Evolutionary conservation across 2,113 vertebrate species (phyloP), one percentile per base, ranked within the genome.

Genomic region (Petrocephalus microphthalmus): DNA sequence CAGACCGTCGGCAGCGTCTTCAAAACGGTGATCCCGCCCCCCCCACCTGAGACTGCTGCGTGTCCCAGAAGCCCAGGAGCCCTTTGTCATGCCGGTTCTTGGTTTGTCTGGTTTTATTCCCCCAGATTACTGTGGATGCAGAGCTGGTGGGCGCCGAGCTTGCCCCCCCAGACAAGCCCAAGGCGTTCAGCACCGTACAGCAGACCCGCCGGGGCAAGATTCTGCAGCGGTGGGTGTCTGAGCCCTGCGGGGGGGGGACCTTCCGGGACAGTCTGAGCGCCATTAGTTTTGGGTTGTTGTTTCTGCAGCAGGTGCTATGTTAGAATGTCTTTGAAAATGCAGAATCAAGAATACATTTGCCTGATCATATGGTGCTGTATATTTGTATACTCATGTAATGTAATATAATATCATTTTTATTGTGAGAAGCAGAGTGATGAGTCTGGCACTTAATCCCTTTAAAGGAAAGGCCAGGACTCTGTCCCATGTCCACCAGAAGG

Each of bases 141-240:
- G 96, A 97, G 90, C 96, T 98, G 92, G 91, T 99, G 64, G 96
- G 96, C 89, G 93, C 92, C 82, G 98, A 99, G 92, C 94, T 99
- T 7, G 93, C 95, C 22, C 97, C 96, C 49, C 93, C 94, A 37
- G 95, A 96, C 29, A 97, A 95, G 90, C 89, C 93, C 4, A 96
- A 92, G 90, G 92, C 92, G 19, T 89, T 92, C 0, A 93, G 93
- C 74, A 97, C 97, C 10, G 90, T 99, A 88, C 97, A 97, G 91
- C 97, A 98, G 92, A 96, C 95, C 5, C 96, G 98, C 89, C 92
- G 97, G 71, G 97, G 96, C 90, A 96, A 96, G 54, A 95, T 96
- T 93, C 93, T 94, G 2, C 94, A 90, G 81, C 97, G 96, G 97
- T 98, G 93, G 93, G 93, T 78, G 4, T 42, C 71, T 42, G 33